Evolutionary conservation across 2,797 vertebrate genomes (phyloP), one percentile per base, ranked within the genome.

Genomic region (Lophius americanus): DNA sequence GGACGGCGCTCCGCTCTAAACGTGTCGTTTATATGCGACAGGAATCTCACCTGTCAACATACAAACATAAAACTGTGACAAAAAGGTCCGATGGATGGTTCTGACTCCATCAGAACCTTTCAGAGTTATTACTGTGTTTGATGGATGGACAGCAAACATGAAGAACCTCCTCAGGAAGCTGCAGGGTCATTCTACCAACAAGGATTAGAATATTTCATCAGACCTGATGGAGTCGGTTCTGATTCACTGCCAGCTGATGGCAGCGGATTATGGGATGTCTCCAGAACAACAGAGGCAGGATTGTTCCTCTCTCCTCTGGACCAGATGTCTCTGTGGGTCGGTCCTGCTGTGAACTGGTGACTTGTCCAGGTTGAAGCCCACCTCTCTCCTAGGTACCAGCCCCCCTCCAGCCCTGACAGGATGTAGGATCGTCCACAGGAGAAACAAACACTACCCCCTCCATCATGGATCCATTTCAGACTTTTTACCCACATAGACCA

Each of bases 1-100:
- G 80, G 90, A 93, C 89, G 80, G 89, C 92, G 91, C 91, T 93
- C 91, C 89, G 86, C 85, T 84, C 83, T 85, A 87, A 91, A 91
- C 90, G 90, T 86, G 86, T 78, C 85, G 86, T 92, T 92, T 92
- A 89, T 89, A 90, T 91, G 88, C 89, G 83, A 70, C 6, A 49
- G 69, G 48, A 85, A 86, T 79, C 86, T 82, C 82, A 89, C 87
- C 90, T 90, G 89, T 89, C 88, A 90, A 82, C 87, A 86, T 83
- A 64, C 70, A 78, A 78, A 68, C 74, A 82, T 76, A 82, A 82
- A 86, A 86, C 81, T 78, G 84, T 82, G 83, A 76, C 65, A 75
- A 75, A 91, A 91, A 93, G 90, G 91, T 93, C 89, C 90, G 71
- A 63, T 6, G 11, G 76, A 92, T 89, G 87, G 91, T 92, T 91